Evolutionary conservation across 2,113 vertebrate species (phyloP).

Genomic region (Percopsis transmontana): DNA sequence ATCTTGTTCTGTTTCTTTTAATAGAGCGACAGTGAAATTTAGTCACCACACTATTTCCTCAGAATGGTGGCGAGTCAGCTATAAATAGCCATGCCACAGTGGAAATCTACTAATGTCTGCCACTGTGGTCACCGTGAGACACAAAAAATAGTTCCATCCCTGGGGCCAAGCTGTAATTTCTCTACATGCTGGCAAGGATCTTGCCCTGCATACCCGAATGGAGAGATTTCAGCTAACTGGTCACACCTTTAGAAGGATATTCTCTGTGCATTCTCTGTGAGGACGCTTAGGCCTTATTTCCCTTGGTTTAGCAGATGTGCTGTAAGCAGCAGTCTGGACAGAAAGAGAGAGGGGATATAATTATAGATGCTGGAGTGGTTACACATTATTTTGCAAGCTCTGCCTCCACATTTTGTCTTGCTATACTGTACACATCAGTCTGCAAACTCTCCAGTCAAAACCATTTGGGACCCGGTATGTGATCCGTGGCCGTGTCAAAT

Average conservation of each 20-base stretch:
- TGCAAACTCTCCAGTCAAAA: no score
- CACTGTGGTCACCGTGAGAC: slow-evolving; percentile 36
- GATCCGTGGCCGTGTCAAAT: no score
- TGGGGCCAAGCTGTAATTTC: slow-evolving; percentile 18
- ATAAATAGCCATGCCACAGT: slow-evolving; percentile 47
- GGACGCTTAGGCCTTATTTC: neutral
- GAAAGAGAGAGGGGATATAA: neutral
- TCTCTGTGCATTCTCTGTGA: neutral
- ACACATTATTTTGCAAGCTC: no score
- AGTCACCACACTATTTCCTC: slow-evolving; percentile 39
- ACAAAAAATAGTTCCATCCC: slow-evolving; percentile 39
- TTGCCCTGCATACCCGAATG: slow-evolving; percentile 24
- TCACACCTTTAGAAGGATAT: neutral
- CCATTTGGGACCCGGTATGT: no score
- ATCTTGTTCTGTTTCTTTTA: slow-evolving; percentile 37
- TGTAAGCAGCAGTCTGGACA: slow-evolving; percentile 11
- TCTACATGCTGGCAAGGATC: slow-evolving; percentile 15
- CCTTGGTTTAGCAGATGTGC: slow-evolving; percentile 25
- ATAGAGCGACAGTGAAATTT: slow-evolving; percentile 42
- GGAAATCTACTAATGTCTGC: slow-evolving; percentile 35
- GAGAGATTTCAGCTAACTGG: neutral
- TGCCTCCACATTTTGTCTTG: no score
- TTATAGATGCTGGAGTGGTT: neutral
- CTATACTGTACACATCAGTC: no score
- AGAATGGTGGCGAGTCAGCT: slow-evolving; percentile 41